Conservation (phyloP, 2,888 invertebrate species). For the Rotaria macrura region DNA sequence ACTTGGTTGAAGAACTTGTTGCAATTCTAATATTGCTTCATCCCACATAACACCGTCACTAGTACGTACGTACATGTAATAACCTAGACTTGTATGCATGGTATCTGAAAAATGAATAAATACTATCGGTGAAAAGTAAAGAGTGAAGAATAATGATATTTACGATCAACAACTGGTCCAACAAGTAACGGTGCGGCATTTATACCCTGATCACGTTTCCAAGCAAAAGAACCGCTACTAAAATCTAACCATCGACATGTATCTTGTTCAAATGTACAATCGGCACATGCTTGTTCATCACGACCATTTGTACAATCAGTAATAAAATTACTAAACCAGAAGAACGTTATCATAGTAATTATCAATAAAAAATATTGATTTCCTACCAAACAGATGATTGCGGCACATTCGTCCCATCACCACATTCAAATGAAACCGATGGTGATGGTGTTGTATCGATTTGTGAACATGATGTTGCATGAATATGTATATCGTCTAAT, state of each 20-base stretch:
- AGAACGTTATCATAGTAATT: background rate
- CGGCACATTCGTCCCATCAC: conserved; percentile 25
- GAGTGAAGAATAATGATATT: no score
- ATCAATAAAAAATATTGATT: background rate
- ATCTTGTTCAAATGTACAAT: conserved; percentile 35
- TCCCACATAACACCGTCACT: background rate
- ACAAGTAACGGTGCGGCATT: background rate
- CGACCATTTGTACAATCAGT: conserved; percentile 34
- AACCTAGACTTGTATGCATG: background rate
- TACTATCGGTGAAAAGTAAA: no score
- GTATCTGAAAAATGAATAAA: background rate
- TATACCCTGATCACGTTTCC: conserved; percentile 22
- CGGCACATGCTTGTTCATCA: conserved; percentile 34
- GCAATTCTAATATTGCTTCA: conserved; percentile 8
- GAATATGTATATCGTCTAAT: conserved; percentile 33
- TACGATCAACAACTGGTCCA: conserved; percentile 27
- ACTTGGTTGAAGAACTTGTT: conserved; percentile 17
- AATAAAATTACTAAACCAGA: conserved; percentile 29
- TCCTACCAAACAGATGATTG: conserved; percentile 22
- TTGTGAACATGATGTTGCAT: background rate
- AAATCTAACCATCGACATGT: conserved; percentile 26
- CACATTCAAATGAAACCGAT: conserved; percentile 29
- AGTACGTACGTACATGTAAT: conserved; percentile 25
- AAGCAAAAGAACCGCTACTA: conserved; percentile 13
- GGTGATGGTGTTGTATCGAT: conserved; percentile 12